Base-by-base conservation (phyloP, 2,888 invertebrate genomes). In the Phyto melanocephala region DNA sequence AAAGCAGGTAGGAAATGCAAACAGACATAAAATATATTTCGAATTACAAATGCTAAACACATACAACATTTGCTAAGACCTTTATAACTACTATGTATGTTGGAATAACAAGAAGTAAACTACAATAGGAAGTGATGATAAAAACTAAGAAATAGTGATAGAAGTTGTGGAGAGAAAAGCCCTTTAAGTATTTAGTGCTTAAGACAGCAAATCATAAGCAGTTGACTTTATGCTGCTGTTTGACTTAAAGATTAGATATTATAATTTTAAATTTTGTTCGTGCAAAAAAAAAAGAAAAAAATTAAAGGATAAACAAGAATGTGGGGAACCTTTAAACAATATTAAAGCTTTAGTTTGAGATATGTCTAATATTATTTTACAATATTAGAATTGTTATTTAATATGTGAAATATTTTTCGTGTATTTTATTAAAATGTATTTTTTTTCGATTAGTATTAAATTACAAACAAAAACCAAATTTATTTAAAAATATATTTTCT, bases 1-100 rank as follows among this genome's bases (percentile, higher is more conserved):
- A 47, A 56, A 47, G 11, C 37, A 37, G 67, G 58, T 58, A 67
- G 40, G 35, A 37, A 67, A 47, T 76, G 47, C 33, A 76, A 76
- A 58, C 58, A 67, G 28, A 47, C 50, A 50, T 37, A 54, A 58
- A 68, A 52, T 50, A 50, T 1, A 76, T 13, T 60, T 54, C 5
- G 17, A 33, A 45, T 24, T 65, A 47, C 33, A 65, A 56, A 50
- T 60, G n/a, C 17, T 42, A 1, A 52, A 33, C 10, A 17, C 22
- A 70, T 8, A 60, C 8, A 60, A 70, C 17, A n/a, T 5, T 6
- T 28, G 6, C 28, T 6, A 3, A 28, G 6, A 28, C 3, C 6
- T 5, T 28, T 50, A 11, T 13, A 24, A 22, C 47, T 50, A 47
- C 33, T 2, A 15, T 13, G 40, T 24, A 22, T 11, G 28, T 5